phyloP scores from a whole-genome alignment of 2,888 invertebrate species.

The Orgyia antiqua region DNA sequence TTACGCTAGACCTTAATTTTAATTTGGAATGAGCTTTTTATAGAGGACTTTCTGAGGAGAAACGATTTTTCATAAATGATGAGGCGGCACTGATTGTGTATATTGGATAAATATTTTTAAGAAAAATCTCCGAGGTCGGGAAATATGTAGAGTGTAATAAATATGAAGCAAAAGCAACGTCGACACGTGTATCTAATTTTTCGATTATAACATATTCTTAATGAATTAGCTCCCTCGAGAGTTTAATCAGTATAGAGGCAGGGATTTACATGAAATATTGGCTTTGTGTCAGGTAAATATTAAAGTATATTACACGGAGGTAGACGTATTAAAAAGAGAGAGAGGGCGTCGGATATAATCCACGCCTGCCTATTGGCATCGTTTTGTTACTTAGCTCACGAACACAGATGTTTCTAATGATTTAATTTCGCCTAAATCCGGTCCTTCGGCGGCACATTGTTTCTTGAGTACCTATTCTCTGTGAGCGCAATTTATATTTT shows the following conservation, averaged over 20 bases:
- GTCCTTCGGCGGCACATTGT: slow-evolving; percentile 30
- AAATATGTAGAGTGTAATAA: slow-evolving; percentile 61
- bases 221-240: slow-evolving; percentile 40
- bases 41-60: slow-evolving; percentile 65
- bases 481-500: slow-evolving; percentile 26
- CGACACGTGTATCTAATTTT: slow-evolving; percentile 71
- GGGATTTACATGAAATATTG: slow-evolving; percentile 41
- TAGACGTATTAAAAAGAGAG: slow-evolving; percentile 21
- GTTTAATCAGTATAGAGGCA: slow-evolving; percentile 36
- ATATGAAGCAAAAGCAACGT: slow-evolving; percentile 54
- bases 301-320: slow-evolving; percentile 21
- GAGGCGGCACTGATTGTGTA: slow-evolving; percentile 73
- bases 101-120: slow-evolving; percentile 72
- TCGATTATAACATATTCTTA: slow-evolving; percentile 50
- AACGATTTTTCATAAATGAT: slow-evolving; percentile 76
- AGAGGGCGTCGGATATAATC: slow-evolving; percentile 29
- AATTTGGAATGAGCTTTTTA: slow-evolving; percentile 76
- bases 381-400: slow-evolving; percentile 31
- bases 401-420: slow-evolving; percentile 62
- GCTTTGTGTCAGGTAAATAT: slow-evolving; percentile 28
- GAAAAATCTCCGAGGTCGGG: slow-evolving; percentile 53
- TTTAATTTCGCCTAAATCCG: slow-evolving; percentile 59
- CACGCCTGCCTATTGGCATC: slow-evolving; percentile 31
- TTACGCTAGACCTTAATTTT: slow-evolving; percentile 74
- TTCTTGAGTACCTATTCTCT: slow-evolving; percentile 33